These are phyloP conservation scores for Camponotus vicinus DNA, from an alignment of 1,140 invertebrate genomes.

Conservation along the genomic window DNA sequence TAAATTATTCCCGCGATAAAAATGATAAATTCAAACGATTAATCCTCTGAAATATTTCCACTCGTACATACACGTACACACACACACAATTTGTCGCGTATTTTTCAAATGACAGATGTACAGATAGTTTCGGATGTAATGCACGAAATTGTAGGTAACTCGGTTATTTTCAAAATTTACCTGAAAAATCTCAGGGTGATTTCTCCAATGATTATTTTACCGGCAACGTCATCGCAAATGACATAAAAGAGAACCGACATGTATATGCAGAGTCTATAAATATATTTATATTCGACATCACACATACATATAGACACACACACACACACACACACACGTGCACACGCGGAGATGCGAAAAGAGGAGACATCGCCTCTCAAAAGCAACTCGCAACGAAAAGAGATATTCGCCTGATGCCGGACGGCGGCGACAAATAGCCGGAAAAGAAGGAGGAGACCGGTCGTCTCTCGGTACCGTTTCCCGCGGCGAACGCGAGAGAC, in stretches of 20 bases:
- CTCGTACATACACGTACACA: too few species aligned
- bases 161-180: background rate
- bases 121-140: too few species aligned
- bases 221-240: background rate
- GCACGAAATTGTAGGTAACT: too few species aligned
- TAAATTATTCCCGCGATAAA: slow-evolving; percentile 27
- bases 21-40: background rate
- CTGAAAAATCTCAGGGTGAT: background rate
- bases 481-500: background rate
- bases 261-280: background rate
- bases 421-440: background rate
- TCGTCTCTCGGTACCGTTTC: background rate
- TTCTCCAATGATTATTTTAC: background rate
- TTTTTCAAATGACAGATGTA: too few species aligned
- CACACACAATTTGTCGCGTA: background rate
- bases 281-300: background rate
- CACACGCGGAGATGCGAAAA: too few species aligned
- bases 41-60: background rate
- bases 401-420: background rate
- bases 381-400: too few species aligned
- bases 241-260: background rate
- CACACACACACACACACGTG: too few species aligned
- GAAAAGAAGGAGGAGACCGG: background rate
- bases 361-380: background rate
- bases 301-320: background rate